Evolutionary conservation across 2,888 invertebrate genomes (phyloP).

Genomic region (Eristalis pertinax): DNA sequence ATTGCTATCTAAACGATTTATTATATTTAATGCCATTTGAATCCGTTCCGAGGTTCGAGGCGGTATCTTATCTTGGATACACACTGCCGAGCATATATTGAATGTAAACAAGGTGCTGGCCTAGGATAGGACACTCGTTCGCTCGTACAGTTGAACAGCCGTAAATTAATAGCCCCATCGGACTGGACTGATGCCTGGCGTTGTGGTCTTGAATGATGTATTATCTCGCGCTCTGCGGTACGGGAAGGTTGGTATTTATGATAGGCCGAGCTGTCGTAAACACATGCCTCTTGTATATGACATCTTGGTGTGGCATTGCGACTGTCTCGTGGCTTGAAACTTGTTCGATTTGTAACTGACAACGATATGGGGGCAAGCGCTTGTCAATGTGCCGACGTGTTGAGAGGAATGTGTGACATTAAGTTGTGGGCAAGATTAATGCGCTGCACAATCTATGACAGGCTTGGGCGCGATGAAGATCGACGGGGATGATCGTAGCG

Average conservation of each 20-base stretch:
- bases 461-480: too few species aligned
- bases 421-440: too few species aligned
- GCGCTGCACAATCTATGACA: too few species aligned
- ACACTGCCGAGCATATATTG: neutral
- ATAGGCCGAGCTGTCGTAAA: neutral
- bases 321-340: neutral
- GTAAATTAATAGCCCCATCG: neutral
- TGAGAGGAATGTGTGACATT: too few species aligned
- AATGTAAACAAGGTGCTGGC: constrained; percentile 32
- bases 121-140: neutral
- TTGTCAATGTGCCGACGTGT: too few species aligned
- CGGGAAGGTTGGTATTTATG: neutral
- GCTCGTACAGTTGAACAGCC: neutral
- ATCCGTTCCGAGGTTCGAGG: neutral
- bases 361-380: too few species aligned
- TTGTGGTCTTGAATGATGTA: neutral
- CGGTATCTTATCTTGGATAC: constrained; percentile 36
- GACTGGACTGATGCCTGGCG: neutral
- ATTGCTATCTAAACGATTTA: constrained; percentile 48
- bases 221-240: neutral
- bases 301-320: neutral
- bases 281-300: neutral
- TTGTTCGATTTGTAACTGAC: too few species aligned
- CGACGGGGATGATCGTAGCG: too few species aligned
- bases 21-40: constrained; percentile 32